These are phyloP conservation scores for Dolichopus griseipennis DNA, from an alignment of 2,888 invertebrate genomes.

Conservation along the genomic window DNA sequence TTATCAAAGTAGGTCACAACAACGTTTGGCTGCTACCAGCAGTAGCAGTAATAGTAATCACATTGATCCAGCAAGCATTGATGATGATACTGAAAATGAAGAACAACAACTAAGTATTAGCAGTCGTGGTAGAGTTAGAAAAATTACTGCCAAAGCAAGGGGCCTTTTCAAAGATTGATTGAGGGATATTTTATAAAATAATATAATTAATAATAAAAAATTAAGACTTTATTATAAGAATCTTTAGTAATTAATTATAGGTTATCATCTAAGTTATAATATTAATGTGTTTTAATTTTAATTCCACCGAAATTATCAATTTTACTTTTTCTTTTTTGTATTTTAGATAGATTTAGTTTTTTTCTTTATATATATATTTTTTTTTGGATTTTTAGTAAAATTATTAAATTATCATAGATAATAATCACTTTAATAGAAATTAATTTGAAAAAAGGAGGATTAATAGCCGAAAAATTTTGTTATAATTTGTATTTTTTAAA, in stretches of 20 bases:
- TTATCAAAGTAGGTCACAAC: slow-evolving; percentile 10
- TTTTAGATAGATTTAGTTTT: too few relatives aligned
- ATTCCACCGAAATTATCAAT: background rate
- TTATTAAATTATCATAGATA: too few relatives aligned
- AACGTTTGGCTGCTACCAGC: slow-evolving; percentile 14
- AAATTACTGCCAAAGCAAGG: slow-evolving; percentile 69
- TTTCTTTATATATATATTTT: too few relatives aligned
- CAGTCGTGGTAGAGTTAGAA: slow-evolving; percentile 75
- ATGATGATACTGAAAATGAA: slow-evolving; percentile 19
- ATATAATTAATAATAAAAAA: background rate
- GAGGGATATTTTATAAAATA: background rate
- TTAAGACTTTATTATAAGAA: background rate
- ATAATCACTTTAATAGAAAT: too few relatives aligned
- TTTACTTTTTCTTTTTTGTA: background rate
- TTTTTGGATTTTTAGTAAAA: too few relatives aligned
- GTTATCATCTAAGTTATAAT: background rate
- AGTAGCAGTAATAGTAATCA: slow-evolving; percentile 10
- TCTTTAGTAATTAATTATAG: background rate
- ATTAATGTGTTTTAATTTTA: background rate
- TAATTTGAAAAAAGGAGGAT: too few relatives aligned
- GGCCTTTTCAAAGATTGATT: slow-evolving; percentile 48
- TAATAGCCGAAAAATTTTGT: too few relatives aligned
- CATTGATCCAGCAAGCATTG: slow-evolving; percentile 7
- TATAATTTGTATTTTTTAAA: too few relatives aligned
- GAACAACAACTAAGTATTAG: slow-evolving; percentile 51